Conservation (phyloP, 2,888 invertebrate species). For the Rhagonycha fulva region DNA sequence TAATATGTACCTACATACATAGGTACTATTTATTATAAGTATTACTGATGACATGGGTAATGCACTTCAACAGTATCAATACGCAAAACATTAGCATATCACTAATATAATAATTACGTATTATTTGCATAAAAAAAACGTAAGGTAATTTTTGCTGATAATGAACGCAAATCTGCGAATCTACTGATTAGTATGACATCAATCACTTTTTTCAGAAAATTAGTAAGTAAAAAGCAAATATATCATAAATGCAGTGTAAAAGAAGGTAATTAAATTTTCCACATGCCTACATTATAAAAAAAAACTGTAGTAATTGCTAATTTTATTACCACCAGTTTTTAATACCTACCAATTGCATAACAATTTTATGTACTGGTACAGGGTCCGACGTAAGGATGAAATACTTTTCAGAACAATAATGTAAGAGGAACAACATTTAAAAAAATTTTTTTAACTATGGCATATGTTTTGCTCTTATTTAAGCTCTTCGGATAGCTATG, state of each 20-base stretch:
- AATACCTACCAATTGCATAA: no score
- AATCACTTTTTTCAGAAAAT: background rate
- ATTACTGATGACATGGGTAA: no score
- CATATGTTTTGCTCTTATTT: no score
- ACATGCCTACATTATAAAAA: background rate
- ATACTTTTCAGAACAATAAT: no score
- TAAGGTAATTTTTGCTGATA: background rate
- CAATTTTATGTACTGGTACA: no score
- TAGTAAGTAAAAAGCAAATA: background rate
- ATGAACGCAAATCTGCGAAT: background rate
- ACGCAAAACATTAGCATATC: background rate
- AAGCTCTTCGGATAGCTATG: no score
- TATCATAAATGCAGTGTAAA: background rate
- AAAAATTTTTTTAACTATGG: no score
- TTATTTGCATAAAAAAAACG: background rate
- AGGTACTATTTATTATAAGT: no score
- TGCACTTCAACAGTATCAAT: no score
- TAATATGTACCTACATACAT: no score
- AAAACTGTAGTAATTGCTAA: background rate
- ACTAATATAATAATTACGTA: background rate
- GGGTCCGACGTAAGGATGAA: no score
- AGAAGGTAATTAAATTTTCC: background rate
- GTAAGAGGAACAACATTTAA: no score
- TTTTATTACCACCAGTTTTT: background rate
- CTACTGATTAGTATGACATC: background rate